phyloP scores from a whole-genome alignment of 2,797 vertebrate genomes.

The Kryptopterus vitreolus region DNA sequence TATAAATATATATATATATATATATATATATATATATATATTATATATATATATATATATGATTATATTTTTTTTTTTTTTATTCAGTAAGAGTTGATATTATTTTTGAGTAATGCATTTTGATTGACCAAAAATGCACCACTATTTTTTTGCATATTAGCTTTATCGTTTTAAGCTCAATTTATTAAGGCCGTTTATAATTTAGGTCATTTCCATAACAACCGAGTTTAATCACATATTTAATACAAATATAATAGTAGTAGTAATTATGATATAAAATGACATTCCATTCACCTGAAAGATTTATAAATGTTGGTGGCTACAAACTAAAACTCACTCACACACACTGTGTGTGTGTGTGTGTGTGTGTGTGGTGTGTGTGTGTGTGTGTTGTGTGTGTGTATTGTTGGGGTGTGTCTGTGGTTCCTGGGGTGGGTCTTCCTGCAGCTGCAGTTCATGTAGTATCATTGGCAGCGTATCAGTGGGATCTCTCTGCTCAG shows the following conservation, averaged over 20 bases:
- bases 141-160: not conserved
- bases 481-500: not conserved
- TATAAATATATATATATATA: too few relatives aligned
- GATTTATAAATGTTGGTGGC: too few relatives aligned
- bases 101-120: not conserved
- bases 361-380: not conserved
- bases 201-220: not conserved
- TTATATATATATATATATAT: too few relatives aligned
- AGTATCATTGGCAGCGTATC: constrained; percentile 7
- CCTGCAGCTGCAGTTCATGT: constrained; percentile 44
- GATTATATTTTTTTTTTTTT: not conserved
- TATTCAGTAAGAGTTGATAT: not conserved
- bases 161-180: not conserved
- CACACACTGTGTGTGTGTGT: constrained; percentile 12
- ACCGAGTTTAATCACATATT: not conserved
- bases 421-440: constrained; percentile 25
- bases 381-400: not conserved
- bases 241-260: not conserved
- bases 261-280: too few relatives aligned
- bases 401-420: constrained; percentile 25
- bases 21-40: too few relatives aligned
- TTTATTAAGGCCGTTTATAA: not conserved
- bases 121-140: not conserved
- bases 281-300: too few relatives aligned
- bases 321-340: too few relatives aligned